These are phyloP conservation scores for Saccopteryx bilineata DNA, from an alignment of 2,113 vertebrate genomes.

Conservation along the genomic window DNA sequence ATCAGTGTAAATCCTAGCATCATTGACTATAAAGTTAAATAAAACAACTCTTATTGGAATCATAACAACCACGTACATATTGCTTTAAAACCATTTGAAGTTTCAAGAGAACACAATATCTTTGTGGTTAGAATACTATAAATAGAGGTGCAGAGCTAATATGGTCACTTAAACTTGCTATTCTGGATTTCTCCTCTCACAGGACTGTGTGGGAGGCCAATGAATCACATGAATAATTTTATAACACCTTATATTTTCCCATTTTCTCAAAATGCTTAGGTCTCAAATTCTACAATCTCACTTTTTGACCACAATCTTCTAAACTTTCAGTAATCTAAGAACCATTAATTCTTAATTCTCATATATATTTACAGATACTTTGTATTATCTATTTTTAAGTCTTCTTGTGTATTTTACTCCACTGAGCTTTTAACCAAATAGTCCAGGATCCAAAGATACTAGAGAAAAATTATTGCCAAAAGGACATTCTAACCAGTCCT, in stretches of 20 bases:
- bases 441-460: not conserved
- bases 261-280: not conserved
- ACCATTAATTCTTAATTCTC: not conserved
- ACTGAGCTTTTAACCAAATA: not conserved
- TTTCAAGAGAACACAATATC: slow-evolving; percentile 62
- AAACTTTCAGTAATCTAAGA: not conserved
- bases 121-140: slow-evolving; percentile 65
- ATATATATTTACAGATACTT: not conserved
- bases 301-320: not conserved
- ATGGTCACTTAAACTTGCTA: not conserved
- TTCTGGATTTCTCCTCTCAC: not conserved
- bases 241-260: not conserved
- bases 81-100: not conserved
- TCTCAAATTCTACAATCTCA: not conserved
- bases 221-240: not conserved
- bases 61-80: slow-evolving; percentile 67
- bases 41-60: slow-evolving; percentile 18
- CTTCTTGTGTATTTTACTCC: not conserved
- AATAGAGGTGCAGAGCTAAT: not conserved
- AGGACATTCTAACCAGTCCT: not conserved
- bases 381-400: not conserved
- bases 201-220: not conserved
- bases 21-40: slow-evolving; percentile 53
- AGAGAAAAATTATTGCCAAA: not conserved
- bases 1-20: not conserved